Conservation (phyloP, 2,888 invertebrate genomes). For the Lochmaea capreae region DNA sequence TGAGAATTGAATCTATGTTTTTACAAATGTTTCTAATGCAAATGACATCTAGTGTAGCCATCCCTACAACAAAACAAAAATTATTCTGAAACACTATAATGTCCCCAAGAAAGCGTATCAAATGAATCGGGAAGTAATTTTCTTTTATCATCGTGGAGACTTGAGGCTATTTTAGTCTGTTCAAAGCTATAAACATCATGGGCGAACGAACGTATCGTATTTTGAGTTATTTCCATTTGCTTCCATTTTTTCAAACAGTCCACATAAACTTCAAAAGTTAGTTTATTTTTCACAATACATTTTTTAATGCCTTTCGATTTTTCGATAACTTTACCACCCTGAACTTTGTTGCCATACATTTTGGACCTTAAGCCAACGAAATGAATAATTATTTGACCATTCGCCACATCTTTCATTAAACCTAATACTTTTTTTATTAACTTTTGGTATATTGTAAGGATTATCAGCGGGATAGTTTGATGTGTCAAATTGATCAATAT, state of each 20-base stretch:
- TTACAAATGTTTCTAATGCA: too few relatives aligned
- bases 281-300: too few relatives aligned
- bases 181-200: constrained; percentile 12
- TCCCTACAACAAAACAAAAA: too few relatives aligned
- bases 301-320: too few relatives aligned
- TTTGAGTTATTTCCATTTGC: too few relatives aligned
- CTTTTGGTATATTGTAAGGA: background rate
- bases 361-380: background rate
- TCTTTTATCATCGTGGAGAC: constrained; percentile 22
- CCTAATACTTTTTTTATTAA: background rate
- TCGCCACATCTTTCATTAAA: background rate
- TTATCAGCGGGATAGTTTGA: background rate
- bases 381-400: background rate
- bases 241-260: too few relatives aligned
- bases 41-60: too few relatives aligned
- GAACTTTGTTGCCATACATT: background rate
- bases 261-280: too few relatives aligned
- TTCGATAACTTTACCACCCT: too few relatives aligned
- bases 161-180: constrained; percentile 24
- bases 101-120: constrained; percentile 26
- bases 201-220: background rate
- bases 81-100: background rate
- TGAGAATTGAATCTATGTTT: too few relatives aligned
- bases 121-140: constrained; percentile 9
- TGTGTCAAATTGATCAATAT: background rate